Conservation (phyloP, 92 coral and sea anemone genomes). For the Porites evermanni region DNA sequence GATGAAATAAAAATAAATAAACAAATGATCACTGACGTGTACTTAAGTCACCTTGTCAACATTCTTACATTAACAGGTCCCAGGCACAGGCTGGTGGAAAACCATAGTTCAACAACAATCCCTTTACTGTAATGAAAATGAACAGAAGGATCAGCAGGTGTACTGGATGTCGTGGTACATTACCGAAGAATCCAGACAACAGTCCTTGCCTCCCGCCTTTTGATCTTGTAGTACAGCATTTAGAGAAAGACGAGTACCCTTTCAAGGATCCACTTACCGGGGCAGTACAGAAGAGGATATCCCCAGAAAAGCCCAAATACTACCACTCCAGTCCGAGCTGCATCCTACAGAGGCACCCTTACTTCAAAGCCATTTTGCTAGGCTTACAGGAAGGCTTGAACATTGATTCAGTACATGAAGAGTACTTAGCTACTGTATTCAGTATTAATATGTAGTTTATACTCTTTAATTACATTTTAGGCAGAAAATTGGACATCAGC, state of each 20-base stretch:
- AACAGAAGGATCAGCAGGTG: conserved; percentile 15
- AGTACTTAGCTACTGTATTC: background rate
- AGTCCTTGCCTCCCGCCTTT: conserved; percentile 1
- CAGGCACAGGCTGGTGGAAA: background rate
- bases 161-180: conserved; percentile 4
- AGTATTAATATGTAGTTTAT: background rate
- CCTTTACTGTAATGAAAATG: background rate
- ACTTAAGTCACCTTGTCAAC: conserved; percentile 1
- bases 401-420: background rate
- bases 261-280: conserved; percentile 4
- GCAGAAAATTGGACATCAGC: background rate
- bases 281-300: conserved; percentile 10
- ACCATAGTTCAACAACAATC: conserved; percentile 3
- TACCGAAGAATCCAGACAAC: conserved; percentile 4
- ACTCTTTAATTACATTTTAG: background rate
- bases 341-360: conserved; percentile 2
- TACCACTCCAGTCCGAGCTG: conserved; percentile 13
- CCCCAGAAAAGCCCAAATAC: background rate
- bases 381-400: background rate
- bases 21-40: background rate
- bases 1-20: too few relatives aligned
- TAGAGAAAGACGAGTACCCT: conserved; percentile 17
- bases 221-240: conserved; percentile 7
- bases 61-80: background rate
- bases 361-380: conserved; percentile 1